These are phyloP conservation scores for Acrocephalus arundinaceus DNA, from an alignment of 2,113 vertebrate genomes.

Conservation along the genomic window DNA sequence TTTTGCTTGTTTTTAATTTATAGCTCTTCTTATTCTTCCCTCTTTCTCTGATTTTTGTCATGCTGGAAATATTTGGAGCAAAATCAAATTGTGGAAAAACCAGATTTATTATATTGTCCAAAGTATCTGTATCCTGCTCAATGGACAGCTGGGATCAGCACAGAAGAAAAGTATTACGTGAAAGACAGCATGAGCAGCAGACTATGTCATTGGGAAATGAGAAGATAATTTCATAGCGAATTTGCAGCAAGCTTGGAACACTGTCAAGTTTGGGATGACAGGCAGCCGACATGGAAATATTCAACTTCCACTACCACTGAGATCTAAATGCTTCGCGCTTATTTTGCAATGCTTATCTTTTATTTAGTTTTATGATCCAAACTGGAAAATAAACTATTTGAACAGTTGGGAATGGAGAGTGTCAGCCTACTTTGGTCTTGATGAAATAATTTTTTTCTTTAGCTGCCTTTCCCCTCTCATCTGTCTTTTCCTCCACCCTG, in stretches of 20 bases:
- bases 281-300: neutral
- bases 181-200: neutral
- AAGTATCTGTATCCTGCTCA: conserved; percentile 24
- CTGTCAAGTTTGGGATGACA: neutral
- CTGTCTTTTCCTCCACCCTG: neutral
- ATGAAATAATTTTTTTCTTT: conserved; percentile 2
- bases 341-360: conserved; percentile 18
- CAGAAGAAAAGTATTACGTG: conserved; percentile 12
- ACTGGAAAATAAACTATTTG: neutral
- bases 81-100: conserved; percentile 20
- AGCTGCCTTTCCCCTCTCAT: neutral
- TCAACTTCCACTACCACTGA: neutral
- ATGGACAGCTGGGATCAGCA: conserved; percentile 30
- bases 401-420: neutral
- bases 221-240: neutral
- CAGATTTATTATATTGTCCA: conserved; percentile 11
- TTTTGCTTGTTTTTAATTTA: conserved; percentile 21
- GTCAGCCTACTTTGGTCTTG: neutral
- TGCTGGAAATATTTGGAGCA: conserved; percentile 55
- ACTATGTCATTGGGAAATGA: neutral
- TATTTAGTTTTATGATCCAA: conserved; percentile 6
- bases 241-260: neutral
- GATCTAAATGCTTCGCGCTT: neutral
- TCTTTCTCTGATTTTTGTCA: conserved; percentile 22
- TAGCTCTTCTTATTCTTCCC: neutral